Evolutionary conservation across 2,888 invertebrate species (phyloP), one percentile per base, ranked within the genome.

Genomic region (Eupithecia abbreviata): DNA sequence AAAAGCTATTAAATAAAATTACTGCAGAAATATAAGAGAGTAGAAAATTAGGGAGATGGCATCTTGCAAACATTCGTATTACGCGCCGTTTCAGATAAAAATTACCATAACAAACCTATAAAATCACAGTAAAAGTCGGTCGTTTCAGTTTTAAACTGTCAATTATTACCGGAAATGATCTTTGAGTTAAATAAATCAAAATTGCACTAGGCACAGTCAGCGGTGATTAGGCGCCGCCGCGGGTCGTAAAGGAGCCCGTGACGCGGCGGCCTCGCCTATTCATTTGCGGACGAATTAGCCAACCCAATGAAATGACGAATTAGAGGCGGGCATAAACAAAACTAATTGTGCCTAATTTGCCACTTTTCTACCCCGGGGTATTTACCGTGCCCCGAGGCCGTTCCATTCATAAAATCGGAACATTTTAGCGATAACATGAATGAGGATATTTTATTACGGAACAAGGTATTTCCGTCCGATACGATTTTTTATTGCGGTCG

Each of bases 101-200:
- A 65, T 45, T 68, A 51, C 15, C 45, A 69, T 18, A 68, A 66
- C 41, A 68, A 68, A 69, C 69, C 69, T 49, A 69, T 69, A 69
- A 69, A 69, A 69, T 10, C 69, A 45, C 78, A 74, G 74, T 76
- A 76, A 72, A 78, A 49, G 62, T 69, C 62, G 69, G 75, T 72
- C 72, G 7, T 69, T 78, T 45, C 66, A 73, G 62, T 75, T 79
- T 76, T 76, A 89, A 91, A 89, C 86, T 85, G 87, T 88, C 90
- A 89, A 90, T 93, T 92, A 90, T 85, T 88, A 89, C 92, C 93
- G 94, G 94, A 94, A 93, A 93, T 89, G 89, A 87, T 85, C 88
- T 84, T 85, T 88, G 89, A 86, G 85, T 87, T 87, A 91, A 92
- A 93, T 94, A 93, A 93, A 93, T 94, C 93, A 94, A 93, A 94